These are phyloP conservation scores for Dissostichus mawsoni DNA, from an alignment of 2,113 vertebrate genomes.

Conservation along the genomic window DNA sequence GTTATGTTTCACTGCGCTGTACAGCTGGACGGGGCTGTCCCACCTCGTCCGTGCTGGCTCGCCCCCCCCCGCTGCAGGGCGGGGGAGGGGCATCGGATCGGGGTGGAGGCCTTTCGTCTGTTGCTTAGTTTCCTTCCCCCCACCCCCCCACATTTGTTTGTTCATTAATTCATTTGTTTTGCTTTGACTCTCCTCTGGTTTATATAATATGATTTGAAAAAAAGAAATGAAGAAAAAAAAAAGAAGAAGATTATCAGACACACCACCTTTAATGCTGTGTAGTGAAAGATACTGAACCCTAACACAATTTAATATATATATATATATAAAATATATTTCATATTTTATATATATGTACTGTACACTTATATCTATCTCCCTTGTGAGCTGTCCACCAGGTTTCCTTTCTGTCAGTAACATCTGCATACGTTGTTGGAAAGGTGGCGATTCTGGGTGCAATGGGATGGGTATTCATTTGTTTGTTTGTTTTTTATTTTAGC, in stretches of 20 bases:
- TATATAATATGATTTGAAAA: slow-evolving; percentile 73
- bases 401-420: slow-evolving; percentile 68
- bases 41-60: slow-evolving; percentile 82
- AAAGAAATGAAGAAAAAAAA: slow-evolving; percentile 47
- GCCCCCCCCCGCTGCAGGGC: slow-evolving; percentile 61
- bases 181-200: slow-evolving; percentile 85
- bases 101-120: slow-evolving; percentile 86
- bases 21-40: slow-evolving; percentile 87
- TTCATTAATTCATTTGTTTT: slow-evolving; percentile 73
- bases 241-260: slow-evolving; percentile 68
- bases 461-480: slow-evolving; percentile 57
- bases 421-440: slow-evolving; percentile 67
- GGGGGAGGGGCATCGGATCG: slow-evolving; percentile 43
- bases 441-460: slow-evolving; percentile 56
- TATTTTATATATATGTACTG: slow-evolving; percentile 78
- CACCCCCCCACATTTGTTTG: slow-evolving; percentile 53
- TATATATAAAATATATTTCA: slow-evolving; percentile 75
- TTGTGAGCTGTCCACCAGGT: slow-evolving; percentile 67
- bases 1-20: slow-evolving; percentile 95
- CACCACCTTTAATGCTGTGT: slow-evolving; percentile 78
- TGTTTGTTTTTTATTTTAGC: slow-evolving; percentile 83
- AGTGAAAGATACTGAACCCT: slow-evolving; percentile 75
- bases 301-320: slow-evolving; percentile 75
- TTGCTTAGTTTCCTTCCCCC: slow-evolving; percentile 82
- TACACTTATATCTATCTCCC: slow-evolving; percentile 74